Evolutionary conservation across 2,797 vertebrate species (phyloP), one percentile per base, ranked within the genome.

Genomic region (Hippocampus kuda): DNA sequence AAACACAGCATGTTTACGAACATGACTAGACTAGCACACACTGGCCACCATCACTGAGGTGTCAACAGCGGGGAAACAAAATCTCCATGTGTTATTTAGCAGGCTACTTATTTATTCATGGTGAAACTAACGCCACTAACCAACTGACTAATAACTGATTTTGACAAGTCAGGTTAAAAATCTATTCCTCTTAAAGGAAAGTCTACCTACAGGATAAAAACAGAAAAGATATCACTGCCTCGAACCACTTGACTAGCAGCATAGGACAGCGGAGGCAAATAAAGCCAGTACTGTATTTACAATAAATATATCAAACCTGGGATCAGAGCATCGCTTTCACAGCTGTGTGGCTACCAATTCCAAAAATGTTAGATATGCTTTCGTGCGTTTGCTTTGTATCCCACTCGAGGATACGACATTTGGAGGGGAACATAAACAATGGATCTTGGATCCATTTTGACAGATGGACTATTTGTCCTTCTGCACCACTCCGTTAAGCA

Each of bases 351-450:
- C 81, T 79, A 80, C 74, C 86, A 83, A 84, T 82, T 85, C 78
- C 73, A 89, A 87, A 86, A 83, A 88, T 89, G 76, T 75, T 74
- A 83, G 85, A 86, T 77, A 86, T 76, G 86, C 83, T 87, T 82
- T 81, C 73, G 81, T 83, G 83, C 82, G 80, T 69, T 83, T 68
- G 53, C 81, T 74, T 53, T 54, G 72, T 76, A 71, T 83, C 73
- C 62, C 49, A 68, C 71, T 71, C n/a, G 41, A 77, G 84, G 72
- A 78, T 79, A 81, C 78, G 79, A 83, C 77, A 83, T 77, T 69
- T 82, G 72, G 75, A 77, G 75, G 75, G 42, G 84, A 85, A 86
- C 76, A 76, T 56, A 87, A 82, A 88, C 82, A 72, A 53, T n/a
- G 64, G 74, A n/a, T 83, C 82, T 81, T 72, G 57, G 61, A 79